Conservation (phyloP, 2,113 vertebrate genomes). For the Leiothrix lutea region DNA sequence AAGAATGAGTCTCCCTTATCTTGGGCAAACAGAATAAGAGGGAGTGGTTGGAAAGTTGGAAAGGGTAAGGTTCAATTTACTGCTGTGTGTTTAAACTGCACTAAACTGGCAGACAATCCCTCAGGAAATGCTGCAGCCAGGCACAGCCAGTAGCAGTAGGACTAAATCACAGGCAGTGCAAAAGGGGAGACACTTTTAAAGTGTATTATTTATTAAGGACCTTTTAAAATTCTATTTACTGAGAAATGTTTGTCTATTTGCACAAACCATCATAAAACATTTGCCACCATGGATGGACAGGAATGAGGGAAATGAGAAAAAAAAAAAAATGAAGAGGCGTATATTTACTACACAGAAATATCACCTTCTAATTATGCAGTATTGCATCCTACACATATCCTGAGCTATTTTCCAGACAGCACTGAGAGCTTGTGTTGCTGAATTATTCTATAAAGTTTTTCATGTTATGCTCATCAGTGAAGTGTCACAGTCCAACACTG, state of each 20-base stretch:
- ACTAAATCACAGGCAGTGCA: not conserved
- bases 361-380: not conserved
- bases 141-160: not conserved
- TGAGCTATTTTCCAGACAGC: not conserved
- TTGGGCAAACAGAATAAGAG: not conserved
- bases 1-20: not conserved
- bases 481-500: not conserved
- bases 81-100: not conserved
- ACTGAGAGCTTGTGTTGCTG: not conserved
- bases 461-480: not conserved
- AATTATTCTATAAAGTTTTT: not conserved
- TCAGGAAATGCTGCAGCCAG: not conserved
- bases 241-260: not conserved
- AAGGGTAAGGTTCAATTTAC: slow-evolving; percentile 20
- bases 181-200: not conserved
- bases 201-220: not conserved
- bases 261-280: not conserved
- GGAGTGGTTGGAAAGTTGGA: slow-evolving; percentile 2
- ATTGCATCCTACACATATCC: not conserved
- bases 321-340: not conserved
- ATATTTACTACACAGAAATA: slow-evolving; percentile 3
- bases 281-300: not conserved
- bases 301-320: not conserved
- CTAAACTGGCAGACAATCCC: not conserved
- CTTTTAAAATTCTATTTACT: not conserved